Conservation (phyloP, 2,888 invertebrate species). For the Lasioglossum villosulum region DNA sequence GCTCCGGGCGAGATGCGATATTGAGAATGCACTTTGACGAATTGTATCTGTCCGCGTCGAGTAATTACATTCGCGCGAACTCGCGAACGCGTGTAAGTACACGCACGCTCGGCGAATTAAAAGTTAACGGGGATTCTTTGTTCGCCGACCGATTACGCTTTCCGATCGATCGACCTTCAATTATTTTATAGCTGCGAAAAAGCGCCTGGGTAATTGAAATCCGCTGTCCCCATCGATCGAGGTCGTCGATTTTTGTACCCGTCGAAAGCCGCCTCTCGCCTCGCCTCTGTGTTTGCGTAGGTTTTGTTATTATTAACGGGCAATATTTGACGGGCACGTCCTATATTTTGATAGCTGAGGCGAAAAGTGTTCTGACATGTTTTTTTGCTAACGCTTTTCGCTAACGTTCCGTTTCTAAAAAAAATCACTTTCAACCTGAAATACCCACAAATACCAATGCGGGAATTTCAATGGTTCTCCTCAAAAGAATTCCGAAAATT, state of each 20-base stretch:
- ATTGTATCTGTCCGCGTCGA: conserved; percentile 40
- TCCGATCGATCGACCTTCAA: conserved; percentile 32
- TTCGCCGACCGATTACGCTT: conserved; percentile 31
- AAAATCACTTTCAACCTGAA: too few relatives aligned
- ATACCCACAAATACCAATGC: too few relatives aligned
- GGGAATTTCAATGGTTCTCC: too few relatives aligned
- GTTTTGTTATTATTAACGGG: neutral
- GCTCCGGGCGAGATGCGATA: neutral
- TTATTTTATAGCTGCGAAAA: conserved; percentile 22
- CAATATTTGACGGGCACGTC: neutral
- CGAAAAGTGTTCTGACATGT: too few relatives aligned
- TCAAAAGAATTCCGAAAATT: too few relatives aligned
- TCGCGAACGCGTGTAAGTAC: conserved; percentile 57
- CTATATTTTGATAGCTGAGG: neutral
- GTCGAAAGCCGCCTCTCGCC: too few relatives aligned
- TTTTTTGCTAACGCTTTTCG: too few relatives aligned
- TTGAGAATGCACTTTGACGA: conserved; percentile 29
- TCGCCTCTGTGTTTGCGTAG: neutral
- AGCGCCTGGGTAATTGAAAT: neutral
- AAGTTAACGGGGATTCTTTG: conserved; percentile 20
- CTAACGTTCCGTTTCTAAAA: too few relatives aligned
- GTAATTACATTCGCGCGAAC: conserved; percentile 42
- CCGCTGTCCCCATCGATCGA: neutral
- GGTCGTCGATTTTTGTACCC: neutral
- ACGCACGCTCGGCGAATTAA: conserved; percentile 22